Conservation (phyloP, 2,113 vertebrate species). For the Uria lomvia region DNA sequence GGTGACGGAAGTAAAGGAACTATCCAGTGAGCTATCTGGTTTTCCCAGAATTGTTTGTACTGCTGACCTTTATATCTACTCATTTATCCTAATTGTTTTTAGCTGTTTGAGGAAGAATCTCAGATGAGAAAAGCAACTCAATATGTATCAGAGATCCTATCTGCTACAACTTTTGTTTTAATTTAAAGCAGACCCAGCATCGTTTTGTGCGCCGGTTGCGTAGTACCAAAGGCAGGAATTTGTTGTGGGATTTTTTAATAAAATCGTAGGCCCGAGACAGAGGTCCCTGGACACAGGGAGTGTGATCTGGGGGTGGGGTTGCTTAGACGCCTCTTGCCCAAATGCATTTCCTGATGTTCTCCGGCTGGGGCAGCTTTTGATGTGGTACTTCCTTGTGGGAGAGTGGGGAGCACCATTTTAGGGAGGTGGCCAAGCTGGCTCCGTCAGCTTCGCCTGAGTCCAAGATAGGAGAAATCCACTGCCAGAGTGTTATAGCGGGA, state of each 20-base stretch:
- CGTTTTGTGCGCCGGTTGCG: not conserved
- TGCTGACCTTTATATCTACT: constrained; percentile 64
- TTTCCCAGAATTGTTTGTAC: constrained; percentile 68
- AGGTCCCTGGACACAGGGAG: constrained; percentile 40
- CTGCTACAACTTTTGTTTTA: constrained; percentile 55
- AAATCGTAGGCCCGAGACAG: not conserved
- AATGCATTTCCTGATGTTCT: constrained; percentile 43
- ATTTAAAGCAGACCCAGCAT: constrained; percentile 53
- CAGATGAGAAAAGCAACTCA: constrained; percentile 63
- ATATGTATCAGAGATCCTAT: constrained; percentile 61
- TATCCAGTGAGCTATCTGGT: constrained; percentile 63
- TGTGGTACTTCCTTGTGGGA: constrained; percentile 55
- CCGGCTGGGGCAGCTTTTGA: constrained; percentile 37
- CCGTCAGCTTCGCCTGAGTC: not conserved
- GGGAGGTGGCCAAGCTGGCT: constrained; percentile 52
- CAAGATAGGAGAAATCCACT: constrained; percentile 26
- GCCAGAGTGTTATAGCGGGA: constrained; percentile 19
- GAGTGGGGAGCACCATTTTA: constrained; percentile 36
- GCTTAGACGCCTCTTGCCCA: constrained; percentile 16
- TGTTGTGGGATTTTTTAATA: constrained; percentile 59
- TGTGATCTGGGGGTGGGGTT: constrained; percentile 45
- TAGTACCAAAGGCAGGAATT: constrained; percentile 45
- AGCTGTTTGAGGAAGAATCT: constrained; percentile 65
- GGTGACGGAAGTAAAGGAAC: constrained; percentile 65
- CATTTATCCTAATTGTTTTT: constrained; percentile 66